Base-by-base conservation (phyloP, 2,888 invertebrate genomes). In the Eilema sororculum region DNA sequence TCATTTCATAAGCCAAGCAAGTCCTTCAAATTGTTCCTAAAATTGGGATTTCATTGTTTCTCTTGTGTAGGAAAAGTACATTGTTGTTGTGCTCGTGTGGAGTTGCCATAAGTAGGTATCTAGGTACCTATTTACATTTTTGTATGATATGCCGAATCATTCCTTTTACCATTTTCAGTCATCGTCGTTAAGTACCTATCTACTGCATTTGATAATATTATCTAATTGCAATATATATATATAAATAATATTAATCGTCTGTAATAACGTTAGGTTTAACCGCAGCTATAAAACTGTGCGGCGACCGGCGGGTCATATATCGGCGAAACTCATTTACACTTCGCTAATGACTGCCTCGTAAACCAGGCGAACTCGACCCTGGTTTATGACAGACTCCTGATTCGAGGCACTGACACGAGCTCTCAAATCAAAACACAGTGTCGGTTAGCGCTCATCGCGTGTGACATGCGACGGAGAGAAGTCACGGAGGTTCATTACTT, bases 401-500 rank as follows among this genome's bases (percentile, higher is more conserved):
- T 52, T 20, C 8, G 52, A 20, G 5, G 52, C 52, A 52, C 4
- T 46, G 24, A 63, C 59, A 59, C 59, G 28, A 59, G 59, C 13
- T 28, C 59, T 60, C 60, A 30, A 28, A 60, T n/a, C n/a, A 28
- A 28, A 60, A 33, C 59, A 30, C 37, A 22, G 62, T 62, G 24
- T 8, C 3, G 22, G n/a, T 13, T 22, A 25, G 41, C 25, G 61
- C 56, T 12, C n/a, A 33, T 83, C 78, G 85, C 83, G 84, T 84
- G 83, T 79, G 72, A 79, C 82, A 82, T 76, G 84, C 82, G 72
- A 79, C 63, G 58, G 33, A 25, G 25, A 24, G 46, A 28, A 75
- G 84, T 84, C 84, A 81, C 84, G 84, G 78, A 76, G 78, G 78
- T 82, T 87, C 83, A 84, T 86, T 86, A 87, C 80, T 84, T 80